Evolutionary conservation across 2,888 invertebrate genomes (phyloP).

Genomic region (Cinara cedri): DNA sequence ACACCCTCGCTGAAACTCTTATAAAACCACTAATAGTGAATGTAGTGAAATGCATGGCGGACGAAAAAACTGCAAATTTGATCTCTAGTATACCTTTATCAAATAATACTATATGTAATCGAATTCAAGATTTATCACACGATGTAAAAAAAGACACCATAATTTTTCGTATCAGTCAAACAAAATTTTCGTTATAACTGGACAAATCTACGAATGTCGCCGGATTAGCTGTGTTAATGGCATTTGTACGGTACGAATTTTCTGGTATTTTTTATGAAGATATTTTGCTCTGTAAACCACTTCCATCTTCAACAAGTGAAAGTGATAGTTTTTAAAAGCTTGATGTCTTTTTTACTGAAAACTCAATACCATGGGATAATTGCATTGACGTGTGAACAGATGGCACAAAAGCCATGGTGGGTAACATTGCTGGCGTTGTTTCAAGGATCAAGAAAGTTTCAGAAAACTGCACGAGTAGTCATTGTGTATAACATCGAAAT

Average conservation of each 20-base stretch:
- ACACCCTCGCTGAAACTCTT: constrained; percentile 60
- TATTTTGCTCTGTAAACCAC: constrained; percentile 60
- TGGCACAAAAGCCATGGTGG: constrained; percentile 37
- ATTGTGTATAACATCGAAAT: too few species aligned
- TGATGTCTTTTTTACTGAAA: constrained; percentile 20
- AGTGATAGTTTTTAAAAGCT: constrained; percentile 59
- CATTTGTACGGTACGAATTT: constrained; percentile 59
- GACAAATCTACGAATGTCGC: constrained; percentile 60
- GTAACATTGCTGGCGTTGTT: constrained; percentile 34
- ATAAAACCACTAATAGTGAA: constrained; percentile 58
- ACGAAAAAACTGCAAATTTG: constrained; percentile 61
- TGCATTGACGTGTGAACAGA: constrained; percentile 46
- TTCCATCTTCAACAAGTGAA: constrained; percentile 59
- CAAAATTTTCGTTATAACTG: constrained; percentile 59
- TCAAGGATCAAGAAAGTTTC: too few species aligned
- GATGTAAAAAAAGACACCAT: constrained; percentile 61
- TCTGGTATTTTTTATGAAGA: constrained; percentile 58
- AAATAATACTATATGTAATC: constrained; percentile 61
- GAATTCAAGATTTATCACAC: constrained; percentile 61
- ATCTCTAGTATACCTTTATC: constrained; percentile 61
- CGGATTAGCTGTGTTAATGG: constrained; percentile 59
- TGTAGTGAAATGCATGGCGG: constrained; percentile 61
- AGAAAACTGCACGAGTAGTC: too few species aligned
- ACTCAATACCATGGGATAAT: constrained; percentile 31
- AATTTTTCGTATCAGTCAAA: constrained; percentile 59